Base-by-base conservation (phyloP, 2,113 vertebrate species). In the Balaenoptera acutorostrata region DNA sequence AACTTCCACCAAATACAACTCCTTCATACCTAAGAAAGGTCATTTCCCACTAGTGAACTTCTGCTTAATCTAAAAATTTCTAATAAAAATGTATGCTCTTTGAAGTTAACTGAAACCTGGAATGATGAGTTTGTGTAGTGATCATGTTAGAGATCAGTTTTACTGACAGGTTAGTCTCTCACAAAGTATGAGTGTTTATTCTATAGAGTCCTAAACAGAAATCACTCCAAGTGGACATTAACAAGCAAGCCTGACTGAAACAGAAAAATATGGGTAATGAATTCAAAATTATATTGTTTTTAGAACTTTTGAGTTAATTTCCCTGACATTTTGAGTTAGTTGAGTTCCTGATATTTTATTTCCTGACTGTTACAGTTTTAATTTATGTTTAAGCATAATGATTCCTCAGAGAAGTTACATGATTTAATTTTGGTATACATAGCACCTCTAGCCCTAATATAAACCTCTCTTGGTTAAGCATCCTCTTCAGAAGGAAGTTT, bases 91-190 rank as follows among this genome's bases (percentile, higher is more conserved):
- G 64, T 74, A 64, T 96, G 74, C 25, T 90, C 59, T 96, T 39
- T 68, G 95, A 95, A 95, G 17, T 96, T 95, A 96, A 52, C 74
- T 74, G 57, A 97, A 93, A 95, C 27, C 39, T 85, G 23, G 44
- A 27, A 27, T 92, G 36, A 87, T 88, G 8, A 92, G 2, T 97
- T 98, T 98, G 9, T 92, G 31, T 61, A 14, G 59, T 94, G 85
- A 95, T 88, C 44, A 93, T 97, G 72, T 93, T 90, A 98, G 97
- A 97, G 92, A 97, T 97, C 81, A 92, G 93, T 96, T 98, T 98
- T 97, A 93, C 52, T 92, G 57, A 90, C 77, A 72, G 20, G 41
- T 97, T 93, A 97, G 71, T 93, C 93, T 97, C 85, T 97, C 59
- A 89, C 23, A 64, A 41, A 68, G 2, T 78, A 68, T 77, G 20